These are phyloP conservation scores for Prietella phreatophila DNA, from an alignment of 2,113 vertebrate species.

Conservation along the genomic window DNA sequence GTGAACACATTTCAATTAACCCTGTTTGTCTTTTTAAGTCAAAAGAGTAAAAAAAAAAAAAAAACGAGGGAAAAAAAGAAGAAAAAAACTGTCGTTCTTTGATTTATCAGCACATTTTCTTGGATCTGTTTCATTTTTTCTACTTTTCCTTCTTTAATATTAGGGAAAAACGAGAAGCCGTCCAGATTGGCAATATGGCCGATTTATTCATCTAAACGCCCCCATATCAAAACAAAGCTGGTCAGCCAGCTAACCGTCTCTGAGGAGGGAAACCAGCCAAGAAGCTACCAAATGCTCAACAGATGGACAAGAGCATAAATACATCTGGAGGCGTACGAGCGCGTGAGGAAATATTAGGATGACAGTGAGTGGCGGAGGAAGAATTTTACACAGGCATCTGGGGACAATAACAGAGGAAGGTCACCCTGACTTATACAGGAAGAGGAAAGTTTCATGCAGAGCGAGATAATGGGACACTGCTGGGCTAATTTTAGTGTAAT, in stretches of 20 bases:
- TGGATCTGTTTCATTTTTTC: not conserved
- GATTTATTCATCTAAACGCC: constrained; percentile 55
- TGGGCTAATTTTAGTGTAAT: constrained; percentile 76
- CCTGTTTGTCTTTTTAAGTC: not conserved
- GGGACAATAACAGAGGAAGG: constrained; percentile 68
- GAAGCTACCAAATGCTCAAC: constrained; percentile 67
- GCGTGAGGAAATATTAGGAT: constrained; percentile 54
- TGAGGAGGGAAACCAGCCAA: constrained; percentile 49
- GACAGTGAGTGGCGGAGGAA: constrained; percentile 56
- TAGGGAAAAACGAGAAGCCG: constrained; percentile 5
- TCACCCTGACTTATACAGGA: constrained; percentile 69
- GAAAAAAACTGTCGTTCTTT: not conserved
- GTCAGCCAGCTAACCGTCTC: constrained; percentile 57
- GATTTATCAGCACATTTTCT: not conserved
- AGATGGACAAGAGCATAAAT: constrained; percentile 67
- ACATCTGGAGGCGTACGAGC: constrained; percentile 62
- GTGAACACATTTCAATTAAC: constrained; percentile 8
- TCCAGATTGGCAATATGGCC: constrained; percentile 53
- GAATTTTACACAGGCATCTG: constrained; percentile 63
- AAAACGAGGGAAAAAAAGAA: not conserved
- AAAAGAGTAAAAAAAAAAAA: not conserved
- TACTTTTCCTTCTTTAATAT: constrained; percentile 43
- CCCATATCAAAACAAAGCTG: constrained; percentile 53
- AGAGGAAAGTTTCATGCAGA: constrained; percentile 62
- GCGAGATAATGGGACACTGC: constrained; percentile 73